These are phyloP conservation scores for Cyprinodon variegatus DNA, from an alignment of 2,113 vertebrate species.

Conservation along the genomic window DNA sequence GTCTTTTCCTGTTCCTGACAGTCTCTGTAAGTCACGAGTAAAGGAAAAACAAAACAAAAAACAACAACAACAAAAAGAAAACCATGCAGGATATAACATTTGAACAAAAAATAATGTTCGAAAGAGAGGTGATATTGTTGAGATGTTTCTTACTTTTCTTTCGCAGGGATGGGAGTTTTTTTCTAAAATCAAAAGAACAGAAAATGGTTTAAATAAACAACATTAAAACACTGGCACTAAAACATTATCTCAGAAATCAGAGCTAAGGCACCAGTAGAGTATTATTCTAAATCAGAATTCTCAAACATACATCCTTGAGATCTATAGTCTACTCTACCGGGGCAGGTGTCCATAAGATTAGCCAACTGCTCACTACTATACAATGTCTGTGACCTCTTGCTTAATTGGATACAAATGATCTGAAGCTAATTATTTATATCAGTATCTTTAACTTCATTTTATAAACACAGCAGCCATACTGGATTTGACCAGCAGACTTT, in stretches of 20 bases:
- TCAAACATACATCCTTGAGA: too few species aligned
- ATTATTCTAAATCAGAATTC: too few species aligned
- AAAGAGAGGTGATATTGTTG: background rate
- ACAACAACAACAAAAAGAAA: constrained; percentile 22
- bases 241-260: too few species aligned
- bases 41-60: constrained; percentile 33
- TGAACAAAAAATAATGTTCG: background rate
- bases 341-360: too few species aligned
- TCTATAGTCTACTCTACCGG: too few species aligned
- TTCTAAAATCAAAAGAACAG: constrained; percentile 19
- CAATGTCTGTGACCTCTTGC: background rate
- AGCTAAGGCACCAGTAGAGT: too few species aligned
- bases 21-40: constrained; percentile 48
- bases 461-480: background rate
- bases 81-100: constrained; percentile 42
- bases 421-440: background rate
- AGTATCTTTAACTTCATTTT: background rate
- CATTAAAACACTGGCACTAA: background rate
- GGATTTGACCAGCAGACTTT: background rate
- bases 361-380: background rate
- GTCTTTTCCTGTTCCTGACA: constrained; percentile 29
- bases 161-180: background rate
- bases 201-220: background rate
- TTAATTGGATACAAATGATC: background rate
- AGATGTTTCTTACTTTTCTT: constrained; percentile 26